Base-by-base conservation (phyloP, 2,888 invertebrate genomes). In the Cosmorhoe ocellata region DNA sequence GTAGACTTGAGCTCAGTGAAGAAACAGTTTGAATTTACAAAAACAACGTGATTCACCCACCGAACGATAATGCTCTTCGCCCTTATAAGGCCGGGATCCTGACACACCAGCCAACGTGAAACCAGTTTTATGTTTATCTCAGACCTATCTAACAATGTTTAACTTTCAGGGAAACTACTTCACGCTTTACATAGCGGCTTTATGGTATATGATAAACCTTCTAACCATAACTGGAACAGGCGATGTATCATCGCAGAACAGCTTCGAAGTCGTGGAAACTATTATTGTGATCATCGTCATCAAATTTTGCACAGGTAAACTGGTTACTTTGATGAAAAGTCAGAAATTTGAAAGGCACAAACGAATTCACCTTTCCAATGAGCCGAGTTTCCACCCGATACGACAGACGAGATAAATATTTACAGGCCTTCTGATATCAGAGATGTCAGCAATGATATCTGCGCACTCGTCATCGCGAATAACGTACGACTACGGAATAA, bases 171-270 rank as follows among this genome's bases (percentile, higher is more conserved):
- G 68, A 22, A 73, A 77, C 24, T 88, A 73, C 59, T 84, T 89
- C 46, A 73, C 86, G 0, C 60, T 89, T 3, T 91, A 91, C 64
- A 71, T 91, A 53, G 77, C 88, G 1, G 78, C 89, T 0, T 51
- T 91, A 14, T 92, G 91, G 84, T 91, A 91, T 52, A 83, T 91
- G 66, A 76, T 91, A 18, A 90, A 89, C 55, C 69, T 91, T 31
- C 63, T 91, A 27, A 91, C 91, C 0, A 91, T 89, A 28, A 91
- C 91, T 0, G 91, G 91, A 1, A 87, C 84, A 0, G 91, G 91
- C 6, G 91, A 92, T 54, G 89, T 91, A 1, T 74, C 84, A 0
- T 81, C 91, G 1, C 83, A 84, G 59, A 90, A 84, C 42, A 74
- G 81, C 48, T 79, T 83, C 13, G 91, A 91, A 82, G 82, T 90